Evolutionary conservation across 2,888 invertebrate species (phyloP).

Genomic region (Drosophila maculinotata): DNA sequence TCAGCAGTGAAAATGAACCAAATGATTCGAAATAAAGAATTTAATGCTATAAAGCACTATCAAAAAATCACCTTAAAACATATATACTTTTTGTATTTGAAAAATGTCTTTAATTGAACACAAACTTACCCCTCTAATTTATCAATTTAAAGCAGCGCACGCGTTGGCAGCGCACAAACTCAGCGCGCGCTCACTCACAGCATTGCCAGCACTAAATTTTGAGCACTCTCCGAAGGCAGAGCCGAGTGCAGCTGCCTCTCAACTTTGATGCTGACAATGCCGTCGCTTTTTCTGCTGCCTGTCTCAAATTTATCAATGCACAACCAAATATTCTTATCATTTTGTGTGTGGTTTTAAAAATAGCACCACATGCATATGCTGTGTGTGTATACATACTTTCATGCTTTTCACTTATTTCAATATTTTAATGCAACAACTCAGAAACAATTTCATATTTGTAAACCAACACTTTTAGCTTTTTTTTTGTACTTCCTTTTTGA

Average conservation of each 20-base stretch:
- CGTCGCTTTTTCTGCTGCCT: constrained; percentile 14
- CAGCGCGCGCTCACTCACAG: constrained; percentile 40
- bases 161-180: constrained; percentile 46
- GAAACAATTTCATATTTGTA: constrained; percentile 25
- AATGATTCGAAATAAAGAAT: background rate
- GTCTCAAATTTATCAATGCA: constrained; percentile 55
- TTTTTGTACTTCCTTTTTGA: constrained; percentile 22
- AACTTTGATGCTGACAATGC: constrained; percentile 53
- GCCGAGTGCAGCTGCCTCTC: constrained; percentile 29
- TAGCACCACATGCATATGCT: constrained; percentile 53
- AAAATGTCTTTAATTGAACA: background rate
- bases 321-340: constrained; percentile 62
- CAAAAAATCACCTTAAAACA: constrained; percentile 5
- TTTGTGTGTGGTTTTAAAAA: constrained; percentile 58
- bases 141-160: constrained; percentile 19
- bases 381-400: constrained; percentile 13
- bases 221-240: constrained; percentile 19
- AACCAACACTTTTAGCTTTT: constrained; percentile 30
- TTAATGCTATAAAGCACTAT: background rate
- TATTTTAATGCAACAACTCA: constrained; percentile 12
- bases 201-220: constrained; percentile 44
- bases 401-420: constrained; percentile 20
- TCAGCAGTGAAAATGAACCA: constrained; percentile 41
- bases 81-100: background rate
- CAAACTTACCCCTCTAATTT: background rate